Evolutionary conservation across 2,888 invertebrate genomes (phyloP), one percentile per base, ranked within the genome.

Genomic region (Drosophila meridiana): DNA sequence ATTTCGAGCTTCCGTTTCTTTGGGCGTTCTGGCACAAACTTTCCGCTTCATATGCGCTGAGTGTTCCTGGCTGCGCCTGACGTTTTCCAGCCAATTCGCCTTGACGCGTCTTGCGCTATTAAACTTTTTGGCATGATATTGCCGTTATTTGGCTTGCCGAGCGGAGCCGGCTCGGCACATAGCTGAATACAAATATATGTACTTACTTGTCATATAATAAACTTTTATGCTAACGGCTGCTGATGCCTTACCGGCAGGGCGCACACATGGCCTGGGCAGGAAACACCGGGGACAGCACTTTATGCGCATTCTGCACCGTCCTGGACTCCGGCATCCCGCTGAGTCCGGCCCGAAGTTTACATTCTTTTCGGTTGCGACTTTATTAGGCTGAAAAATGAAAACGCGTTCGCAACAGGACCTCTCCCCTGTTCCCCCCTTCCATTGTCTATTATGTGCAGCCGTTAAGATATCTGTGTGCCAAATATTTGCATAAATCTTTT

Each of bases 401-500:
- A 80, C 72, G 62, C 65, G 67, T 40, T 36, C 52, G 50, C 64
- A 70, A 65, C 47, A 30, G 50, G 60, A 50, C 61, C 67, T 62
- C 61, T 53, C 62, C 69, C 47, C 56, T 36, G 48, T 42, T 53
- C 70, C 40, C 13, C 13, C 20, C 20, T 30, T 43, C 11, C 50
- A 11, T 48, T 61, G 58, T 56, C 80, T 76, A 76, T 76, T 82
- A 65, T 75, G 71, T 70, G 58, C 58, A 66, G 89, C 57, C 87
- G 89, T 89, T 89, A 81, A 89, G 78, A 90, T 89, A 69, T 68
- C 63, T 53, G 75, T 79, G 32, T 59, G 58, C 68, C 69, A 87
- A 86, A 90, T 84, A 86, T 86, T 86, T 86, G 89, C 85, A 86
- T 86, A 90, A 89, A 86, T 86, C 85, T 86, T 76, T n/a, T n/a